Evolutionary conservation across 2,113 vertebrate genomes (phyloP).

Genomic region (Abramis brama): DNA sequence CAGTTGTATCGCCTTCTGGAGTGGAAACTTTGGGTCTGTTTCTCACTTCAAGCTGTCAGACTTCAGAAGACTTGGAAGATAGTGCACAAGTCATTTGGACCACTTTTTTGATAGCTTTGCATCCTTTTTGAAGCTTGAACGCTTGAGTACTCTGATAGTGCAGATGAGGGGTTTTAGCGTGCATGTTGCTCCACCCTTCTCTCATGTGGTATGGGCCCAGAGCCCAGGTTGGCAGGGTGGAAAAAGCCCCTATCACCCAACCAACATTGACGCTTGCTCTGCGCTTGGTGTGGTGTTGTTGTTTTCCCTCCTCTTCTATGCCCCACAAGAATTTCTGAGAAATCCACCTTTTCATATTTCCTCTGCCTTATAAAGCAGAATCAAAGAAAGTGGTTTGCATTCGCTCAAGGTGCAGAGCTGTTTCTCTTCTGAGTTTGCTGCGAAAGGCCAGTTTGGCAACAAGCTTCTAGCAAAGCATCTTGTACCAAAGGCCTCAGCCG

Average conservation of each 20-base stretch:
- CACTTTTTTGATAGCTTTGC: not conserved
- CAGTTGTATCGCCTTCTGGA: not conserved
- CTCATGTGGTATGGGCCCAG: slow-evolving; percentile 69
- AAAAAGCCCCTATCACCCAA: slow-evolving; percentile 69
- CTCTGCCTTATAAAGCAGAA: slow-evolving; percentile 52
- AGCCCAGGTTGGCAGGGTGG: slow-evolving; percentile 50
- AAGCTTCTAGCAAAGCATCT: not conserved
- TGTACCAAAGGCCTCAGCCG: not conserved
- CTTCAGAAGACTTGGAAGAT: not conserved
- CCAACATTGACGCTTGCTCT: slow-evolving; percentile 44
- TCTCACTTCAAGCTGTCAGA: not conserved
- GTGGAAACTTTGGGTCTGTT: not conserved
- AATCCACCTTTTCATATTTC: slow-evolving; percentile 59
- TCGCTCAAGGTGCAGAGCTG: slow-evolving; percentile 26
- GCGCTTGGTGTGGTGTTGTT: slow-evolving; percentile 49
- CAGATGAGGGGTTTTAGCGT: slow-evolving; percentile 28
- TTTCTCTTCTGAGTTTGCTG: slow-evolving; percentile 10
- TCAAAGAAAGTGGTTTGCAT: slow-evolving; percentile 38
- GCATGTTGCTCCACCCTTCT: slow-evolving; percentile 54
- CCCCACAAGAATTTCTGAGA: slow-evolving; percentile 68
- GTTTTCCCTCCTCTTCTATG: slow-evolving; percentile 63
- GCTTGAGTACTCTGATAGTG: not conserved
- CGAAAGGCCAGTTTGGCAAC: not conserved
- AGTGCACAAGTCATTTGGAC: not conserved
- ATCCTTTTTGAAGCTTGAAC: not conserved